Evolutionary conservation across 2,113 vertebrate genomes (phyloP).

Genomic region (Malurus melanocephalus): DNA sequence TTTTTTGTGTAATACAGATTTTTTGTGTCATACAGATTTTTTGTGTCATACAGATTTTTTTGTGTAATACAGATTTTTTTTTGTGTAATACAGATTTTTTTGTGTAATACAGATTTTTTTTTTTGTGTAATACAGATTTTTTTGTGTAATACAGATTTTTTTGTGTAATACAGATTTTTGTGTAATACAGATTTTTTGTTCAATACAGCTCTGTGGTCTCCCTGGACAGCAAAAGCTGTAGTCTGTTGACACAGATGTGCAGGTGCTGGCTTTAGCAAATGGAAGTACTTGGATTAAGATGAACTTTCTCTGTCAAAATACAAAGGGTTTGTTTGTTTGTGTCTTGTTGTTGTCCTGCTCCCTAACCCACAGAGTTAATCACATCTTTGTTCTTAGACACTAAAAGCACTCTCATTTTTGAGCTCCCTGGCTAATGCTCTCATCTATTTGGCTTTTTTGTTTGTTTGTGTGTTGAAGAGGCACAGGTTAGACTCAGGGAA

Average conservation of each 20-base stretch:
- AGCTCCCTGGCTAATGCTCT: background rate
- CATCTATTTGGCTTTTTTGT: background rate
- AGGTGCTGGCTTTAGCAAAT: background rate
- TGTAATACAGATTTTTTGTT: no score
- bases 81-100: no score
- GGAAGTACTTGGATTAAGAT: background rate
- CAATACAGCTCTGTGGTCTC: no score
- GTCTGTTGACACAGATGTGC: fast-evolving
- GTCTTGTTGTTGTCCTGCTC: background rate
- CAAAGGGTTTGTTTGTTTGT: background rate
- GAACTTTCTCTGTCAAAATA: background rate
- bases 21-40: no score
- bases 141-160: no score
- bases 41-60: no score
- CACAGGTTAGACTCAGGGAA: background rate
- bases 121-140: no score
- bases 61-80: no score
- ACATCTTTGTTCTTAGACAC: background rate
- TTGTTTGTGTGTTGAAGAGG: background rate
- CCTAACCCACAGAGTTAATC: background rate
- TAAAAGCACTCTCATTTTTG: background rate
- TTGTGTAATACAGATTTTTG: no score
- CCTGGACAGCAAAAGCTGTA: fast-evolving
- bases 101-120: no score
- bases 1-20: no score